Percentiles rank a stretch among this genome's conserved stretches.
Evolutionary conservation across 2,113 vertebrate species (phyloP).

Genomic region (Esox niger): DNA sequence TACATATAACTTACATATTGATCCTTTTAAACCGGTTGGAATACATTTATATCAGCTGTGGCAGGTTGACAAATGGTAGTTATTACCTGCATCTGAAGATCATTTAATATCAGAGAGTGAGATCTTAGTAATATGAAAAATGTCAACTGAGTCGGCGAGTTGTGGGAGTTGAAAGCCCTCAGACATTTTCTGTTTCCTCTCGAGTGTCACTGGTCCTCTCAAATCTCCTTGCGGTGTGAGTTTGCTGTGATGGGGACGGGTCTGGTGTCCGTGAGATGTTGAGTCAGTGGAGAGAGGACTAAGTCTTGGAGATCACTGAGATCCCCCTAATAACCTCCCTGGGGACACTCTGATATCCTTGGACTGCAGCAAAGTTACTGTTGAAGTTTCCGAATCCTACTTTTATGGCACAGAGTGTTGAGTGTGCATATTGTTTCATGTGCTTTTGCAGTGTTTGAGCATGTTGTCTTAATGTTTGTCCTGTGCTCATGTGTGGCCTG

Average conservation of each 20-base stretch:
- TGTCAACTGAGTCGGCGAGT: slow-evolving; percentile 25
- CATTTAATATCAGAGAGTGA: slow-evolving; percentile 35
- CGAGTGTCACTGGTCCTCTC: background rate
- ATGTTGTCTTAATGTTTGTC: no score
- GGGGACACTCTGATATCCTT: no score
- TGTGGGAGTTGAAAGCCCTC: slow-evolving; percentile 15
- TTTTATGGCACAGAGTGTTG: no score
- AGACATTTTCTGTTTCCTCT: background rate
- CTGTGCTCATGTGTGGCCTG: no score
- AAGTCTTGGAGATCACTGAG: no score
- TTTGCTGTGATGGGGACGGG: background rate
- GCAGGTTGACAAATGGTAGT: slow-evolving; percentile 33
- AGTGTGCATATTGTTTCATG: no score
- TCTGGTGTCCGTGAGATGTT: background rate
- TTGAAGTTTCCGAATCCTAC: no score
- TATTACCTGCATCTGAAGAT: slow-evolving; percentile 4
- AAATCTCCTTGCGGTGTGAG: background rate
- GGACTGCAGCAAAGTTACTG: no score
- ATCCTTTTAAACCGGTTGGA: background rate
- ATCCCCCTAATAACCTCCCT: no score
- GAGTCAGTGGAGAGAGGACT: no score
- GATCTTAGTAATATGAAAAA: slow-evolving; percentile 29
- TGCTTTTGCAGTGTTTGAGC: no score
- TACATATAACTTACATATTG: background rate
- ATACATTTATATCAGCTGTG: slow-evolving; percentile 18